These are phyloP conservation scores for Polydrusus pterygomalis DNA, from an alignment of 2,888 invertebrate genomes.

Conservation along the genomic window DNA sequence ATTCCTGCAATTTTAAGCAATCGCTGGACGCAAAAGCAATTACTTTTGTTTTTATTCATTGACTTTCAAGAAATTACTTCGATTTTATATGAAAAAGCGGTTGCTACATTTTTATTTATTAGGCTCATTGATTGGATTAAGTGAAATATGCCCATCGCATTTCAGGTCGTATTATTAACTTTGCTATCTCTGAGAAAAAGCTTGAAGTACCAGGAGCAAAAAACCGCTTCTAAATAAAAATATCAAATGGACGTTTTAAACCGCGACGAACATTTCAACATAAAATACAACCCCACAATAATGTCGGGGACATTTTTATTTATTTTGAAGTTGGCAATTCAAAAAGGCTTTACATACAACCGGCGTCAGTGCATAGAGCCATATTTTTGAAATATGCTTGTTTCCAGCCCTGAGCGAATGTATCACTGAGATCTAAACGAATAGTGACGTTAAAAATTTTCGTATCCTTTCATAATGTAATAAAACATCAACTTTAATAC, in stretches of 20 bases:
- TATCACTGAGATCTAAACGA: constrained; percentile 37
- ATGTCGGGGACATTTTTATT: constrained; percentile 45
- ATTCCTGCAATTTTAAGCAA: no score
- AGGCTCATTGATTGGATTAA: no score
- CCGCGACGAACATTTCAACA: constrained; percentile 15
- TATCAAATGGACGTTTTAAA: background rate
- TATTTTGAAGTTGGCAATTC: constrained; percentile 38
- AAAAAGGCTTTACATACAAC: constrained; percentile 39
- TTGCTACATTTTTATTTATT: no score
- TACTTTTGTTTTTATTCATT: no score
- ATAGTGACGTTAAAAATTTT: constrained; percentile 25
- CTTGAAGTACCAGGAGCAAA: no score
- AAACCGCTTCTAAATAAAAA: no score
- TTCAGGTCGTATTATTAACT: no score
- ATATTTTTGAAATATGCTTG: constrained; percentile 45
- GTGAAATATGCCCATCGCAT: no score
- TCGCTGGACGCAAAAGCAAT: no score
- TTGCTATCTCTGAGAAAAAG: no score
- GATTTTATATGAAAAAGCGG: no score
- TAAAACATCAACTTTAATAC: constrained; percentile 10
- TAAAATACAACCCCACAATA: constrained; percentile 33
- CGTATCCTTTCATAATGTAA: background rate
- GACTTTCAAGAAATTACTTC: no score
- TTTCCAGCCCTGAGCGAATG: constrained; percentile 15
- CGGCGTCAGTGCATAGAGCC: constrained; percentile 31